These are phyloP conservation scores for Neodiprion fabricii DNA, from an alignment of 1,140 invertebrate species.

Conservation along the genomic window DNA sequence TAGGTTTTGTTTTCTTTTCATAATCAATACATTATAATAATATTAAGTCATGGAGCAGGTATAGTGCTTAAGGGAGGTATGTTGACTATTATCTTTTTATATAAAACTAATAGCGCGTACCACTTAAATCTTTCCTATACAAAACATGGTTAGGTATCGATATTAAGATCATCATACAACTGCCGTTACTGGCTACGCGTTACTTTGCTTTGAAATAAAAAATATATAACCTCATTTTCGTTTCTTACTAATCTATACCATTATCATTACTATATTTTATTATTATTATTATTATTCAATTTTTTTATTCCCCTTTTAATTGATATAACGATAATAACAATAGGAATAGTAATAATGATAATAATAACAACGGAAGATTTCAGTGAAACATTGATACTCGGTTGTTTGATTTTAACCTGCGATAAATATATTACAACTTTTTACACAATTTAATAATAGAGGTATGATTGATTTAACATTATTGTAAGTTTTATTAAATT, in stretches of 20 bases:
- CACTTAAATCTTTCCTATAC: conserved; percentile 27
- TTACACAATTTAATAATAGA: conserved; percentile 46
- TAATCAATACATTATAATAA: conserved; percentile 52
- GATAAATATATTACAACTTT: conserved; percentile 55
- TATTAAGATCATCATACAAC: conserved; percentile 23
- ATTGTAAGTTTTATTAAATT: conserved; percentile 54
- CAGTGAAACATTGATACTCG: conserved; percentile 26
- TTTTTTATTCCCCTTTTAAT: too few relatives aligned
- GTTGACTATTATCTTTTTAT: conserved; percentile 57
- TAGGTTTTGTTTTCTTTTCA: conserved; percentile 24
- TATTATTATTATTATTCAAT: too few relatives aligned
- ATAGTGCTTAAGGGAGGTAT: conserved; percentile 51
- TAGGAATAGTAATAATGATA: conserved; percentile 32
- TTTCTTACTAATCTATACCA: not conserved
- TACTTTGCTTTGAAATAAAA: conserved; percentile 19
- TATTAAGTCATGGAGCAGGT: conserved; percentile 50
- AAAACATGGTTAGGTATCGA: conserved; percentile 22
- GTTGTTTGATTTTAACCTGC: not conserved
- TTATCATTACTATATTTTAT: not conserved
- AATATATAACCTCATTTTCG: not conserved
- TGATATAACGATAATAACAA: conserved; percentile 28
- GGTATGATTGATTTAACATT: conserved; percentile 48
- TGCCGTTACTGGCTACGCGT: conserved; percentile 27
- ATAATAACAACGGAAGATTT: conserved; percentile 21
- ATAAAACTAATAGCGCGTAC: conserved; percentile 43